A percentile compares a stretch with the other conserved stretches of the same genome.
phyloP scores from a whole-genome alignment of 2,113 vertebrate genomes.

The Talpa occidentalis region DNA sequence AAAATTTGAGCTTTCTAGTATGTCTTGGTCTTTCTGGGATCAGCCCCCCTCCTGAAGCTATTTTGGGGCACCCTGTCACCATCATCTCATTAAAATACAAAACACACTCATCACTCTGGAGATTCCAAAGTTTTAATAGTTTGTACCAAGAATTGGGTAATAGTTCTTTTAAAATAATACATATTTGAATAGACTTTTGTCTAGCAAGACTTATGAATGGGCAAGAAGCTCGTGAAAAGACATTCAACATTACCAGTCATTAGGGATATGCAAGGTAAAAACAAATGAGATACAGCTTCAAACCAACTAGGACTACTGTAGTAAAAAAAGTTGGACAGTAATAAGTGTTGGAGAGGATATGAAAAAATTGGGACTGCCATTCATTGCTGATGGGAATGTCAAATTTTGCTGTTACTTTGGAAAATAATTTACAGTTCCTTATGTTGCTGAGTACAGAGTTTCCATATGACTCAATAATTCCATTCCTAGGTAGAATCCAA shows the following conservation, averaged over 20 bases:
- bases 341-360: background rate
- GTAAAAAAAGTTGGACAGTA: background rate
- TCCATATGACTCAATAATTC: background rate
- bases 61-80: background rate
- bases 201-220: background rate
- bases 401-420: background rate
- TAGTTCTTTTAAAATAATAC: background rate
- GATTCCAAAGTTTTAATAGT: background rate
- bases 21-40: background rate
- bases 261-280: background rate
- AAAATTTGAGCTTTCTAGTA: background rate
- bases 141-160: background rate
- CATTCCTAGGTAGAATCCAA: background rate
- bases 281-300: background rate
- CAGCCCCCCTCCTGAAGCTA: background rate
- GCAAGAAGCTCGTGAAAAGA: background rate
- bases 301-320: background rate
- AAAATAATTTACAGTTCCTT: background rate
- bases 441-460: background rate
- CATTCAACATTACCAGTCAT: background rate
- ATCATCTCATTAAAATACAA: background rate
- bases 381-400: background rate
- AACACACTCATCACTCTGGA: background rate
- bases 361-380: background rate
- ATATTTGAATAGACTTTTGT: constrained; percentile 9